These are phyloP conservation scores for Upupa epops DNA, from an alignment of 2,113 vertebrate species.

Conservation along the genomic window DNA sequence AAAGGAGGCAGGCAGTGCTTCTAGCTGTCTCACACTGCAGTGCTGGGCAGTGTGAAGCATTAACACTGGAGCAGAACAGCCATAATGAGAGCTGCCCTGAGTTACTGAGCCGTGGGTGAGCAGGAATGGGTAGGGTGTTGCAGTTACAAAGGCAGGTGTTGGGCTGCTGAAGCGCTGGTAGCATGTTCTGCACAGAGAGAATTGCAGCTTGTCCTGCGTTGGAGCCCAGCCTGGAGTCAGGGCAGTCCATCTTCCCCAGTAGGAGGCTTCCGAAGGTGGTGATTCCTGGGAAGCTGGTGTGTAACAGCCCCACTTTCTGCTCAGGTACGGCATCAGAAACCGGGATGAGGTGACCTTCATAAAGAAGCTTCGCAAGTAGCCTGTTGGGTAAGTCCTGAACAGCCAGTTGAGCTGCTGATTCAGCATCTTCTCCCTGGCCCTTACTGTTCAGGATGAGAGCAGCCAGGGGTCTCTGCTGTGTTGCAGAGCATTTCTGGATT, in stretches of 20 bases:
- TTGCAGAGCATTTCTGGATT: neutral
- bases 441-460: neutral
- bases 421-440: neutral
- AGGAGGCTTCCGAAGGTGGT: neutral
- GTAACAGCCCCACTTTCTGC: neutral
- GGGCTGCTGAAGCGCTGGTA: neutral
- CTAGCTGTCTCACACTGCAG: neutral
- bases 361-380: conserved; percentile 86
- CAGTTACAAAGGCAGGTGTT: neutral
- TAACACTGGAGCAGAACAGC: neutral
- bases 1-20: neutral
- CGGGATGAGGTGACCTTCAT: conserved; percentile 93
- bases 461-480: neutral
- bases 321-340: conserved; percentile 92
- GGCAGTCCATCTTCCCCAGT: neutral
- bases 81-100: neutral
- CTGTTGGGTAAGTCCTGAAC: neutral
- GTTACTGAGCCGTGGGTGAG: neutral
- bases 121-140: neutral
- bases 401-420: neutral
- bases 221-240: fast-evolving
- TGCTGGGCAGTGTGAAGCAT: neutral
- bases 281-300: neutral
- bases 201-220: neutral
- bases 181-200: fast-evolving